These are phyloP conservation scores for Malthinus seriepunctatus DNA, from an alignment of 2,888 invertebrate species.

Conservation along the genomic window DNA sequence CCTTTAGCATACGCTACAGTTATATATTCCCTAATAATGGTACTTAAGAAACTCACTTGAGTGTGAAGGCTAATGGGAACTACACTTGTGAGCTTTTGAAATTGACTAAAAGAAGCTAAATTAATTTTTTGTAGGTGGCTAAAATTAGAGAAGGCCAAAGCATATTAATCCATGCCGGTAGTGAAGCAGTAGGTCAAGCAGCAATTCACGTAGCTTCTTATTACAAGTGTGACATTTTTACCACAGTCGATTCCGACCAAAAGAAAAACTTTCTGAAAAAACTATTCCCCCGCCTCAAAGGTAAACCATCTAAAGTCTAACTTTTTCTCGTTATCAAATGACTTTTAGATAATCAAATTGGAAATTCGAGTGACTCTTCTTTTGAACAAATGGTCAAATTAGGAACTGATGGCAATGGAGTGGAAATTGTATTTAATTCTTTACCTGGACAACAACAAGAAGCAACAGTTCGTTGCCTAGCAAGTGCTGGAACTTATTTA, in stretches of 20 bases:
- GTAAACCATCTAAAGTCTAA: conserved; percentile 36
- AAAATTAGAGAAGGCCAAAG: conserved; percentile 46
- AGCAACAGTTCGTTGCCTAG: conserved; percentile 67
- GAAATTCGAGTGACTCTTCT: conserved; percentile 82
- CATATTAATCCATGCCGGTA: conserved; percentile 63
- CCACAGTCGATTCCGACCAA: conserved; percentile 69
- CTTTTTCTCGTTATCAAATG: no score
- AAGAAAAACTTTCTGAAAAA: conserved; percentile 66
- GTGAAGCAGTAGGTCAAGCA: conserved; percentile 77
- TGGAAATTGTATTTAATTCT: conserved; percentile 89
- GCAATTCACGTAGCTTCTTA: conserved; percentile 73
- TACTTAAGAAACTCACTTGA: no score
- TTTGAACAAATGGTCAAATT: conserved; percentile 86
- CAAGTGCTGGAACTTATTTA: conserved; percentile 68
- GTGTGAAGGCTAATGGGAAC: no score
- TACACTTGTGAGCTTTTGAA: no score
- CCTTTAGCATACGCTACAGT: conserved; percentile 64
- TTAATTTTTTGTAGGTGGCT: conserved; percentile 33
- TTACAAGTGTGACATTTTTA: conserved; percentile 67
- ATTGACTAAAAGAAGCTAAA: no score
- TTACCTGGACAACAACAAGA: conserved; percentile 86
- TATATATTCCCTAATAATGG: conserved; percentile 38
- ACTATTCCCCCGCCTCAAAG: conserved; percentile 53
- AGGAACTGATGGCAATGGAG: conserved; percentile 83
- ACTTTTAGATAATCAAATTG: conserved; percentile 67